Evolutionary conservation across 2,113 vertebrate genomes (phyloP).

Genomic region (Hyaena hyaena): DNA sequence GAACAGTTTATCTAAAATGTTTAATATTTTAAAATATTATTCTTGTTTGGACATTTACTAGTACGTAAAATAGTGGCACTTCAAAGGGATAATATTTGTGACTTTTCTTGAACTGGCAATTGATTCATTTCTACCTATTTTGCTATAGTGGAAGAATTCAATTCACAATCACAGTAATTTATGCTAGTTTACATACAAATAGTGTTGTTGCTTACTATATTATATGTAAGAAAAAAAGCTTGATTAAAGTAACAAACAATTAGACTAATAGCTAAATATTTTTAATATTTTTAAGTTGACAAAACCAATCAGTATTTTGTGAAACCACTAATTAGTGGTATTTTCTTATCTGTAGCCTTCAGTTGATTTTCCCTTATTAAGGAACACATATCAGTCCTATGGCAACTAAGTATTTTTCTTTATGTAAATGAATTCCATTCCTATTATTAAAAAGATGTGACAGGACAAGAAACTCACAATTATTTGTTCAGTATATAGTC

Average conservation of each 20-base stretch:
- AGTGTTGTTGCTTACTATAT: neutral
- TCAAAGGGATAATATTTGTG: slow-evolving; percentile 20
- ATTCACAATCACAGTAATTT: neutral
- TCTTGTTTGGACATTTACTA: neutral
- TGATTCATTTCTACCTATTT: slow-evolving; percentile 42
- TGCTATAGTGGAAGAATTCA: neutral
- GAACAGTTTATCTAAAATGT: neutral
- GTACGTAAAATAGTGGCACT: neutral
- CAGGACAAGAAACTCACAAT: slow-evolving; percentile 10
- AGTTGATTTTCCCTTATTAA: slow-evolving; percentile 16
- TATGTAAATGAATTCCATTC: neutral
- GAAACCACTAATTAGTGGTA: slow-evolving; percentile 35
- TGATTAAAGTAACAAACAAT: slow-evolving; percentile 43
- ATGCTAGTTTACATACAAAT: slow-evolving; percentile 12
- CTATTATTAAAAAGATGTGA: neutral
- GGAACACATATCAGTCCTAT: neutral
- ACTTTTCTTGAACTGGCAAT: neutral
- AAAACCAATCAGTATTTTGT: slow-evolving; percentile 1
- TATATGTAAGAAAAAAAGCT: neutral
- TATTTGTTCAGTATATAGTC: neutral
- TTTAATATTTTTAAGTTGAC: neutral
- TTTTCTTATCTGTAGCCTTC: neutral
- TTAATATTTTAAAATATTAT: neutral
- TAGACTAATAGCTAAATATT: neutral
- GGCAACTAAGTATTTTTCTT: neutral